phyloP scores from a whole-genome alignment of 2,797 vertebrate genomes.

The Pagetopsis macropterus region DNA sequence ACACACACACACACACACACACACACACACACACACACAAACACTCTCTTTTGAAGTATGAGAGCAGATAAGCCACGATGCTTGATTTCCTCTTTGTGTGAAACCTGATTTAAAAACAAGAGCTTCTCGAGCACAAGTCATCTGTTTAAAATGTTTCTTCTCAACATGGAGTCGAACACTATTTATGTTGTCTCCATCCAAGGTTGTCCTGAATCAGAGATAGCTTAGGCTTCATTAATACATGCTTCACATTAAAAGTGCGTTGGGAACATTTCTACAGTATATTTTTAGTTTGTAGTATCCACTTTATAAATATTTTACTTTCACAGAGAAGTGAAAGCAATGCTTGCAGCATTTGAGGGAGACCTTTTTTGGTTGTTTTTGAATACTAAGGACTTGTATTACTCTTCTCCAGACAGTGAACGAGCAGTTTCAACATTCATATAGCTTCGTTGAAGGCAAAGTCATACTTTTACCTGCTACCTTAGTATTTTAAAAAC shows the following conservation, averaged over 20 bases:
- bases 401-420: no score
- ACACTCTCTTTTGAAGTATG: not conserved
- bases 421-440: not conserved
- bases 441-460: not conserved
- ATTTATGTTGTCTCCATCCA: not conserved
- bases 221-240: not conserved
- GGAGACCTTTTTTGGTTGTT: not conserved
- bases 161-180: not conserved
- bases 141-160: constrained; percentile 3
- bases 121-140: not conserved
- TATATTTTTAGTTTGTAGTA: not conserved
- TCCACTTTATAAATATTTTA: not conserved
- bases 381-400: not conserved
- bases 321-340: not conserved
- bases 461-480: not conserved
- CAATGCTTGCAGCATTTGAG: not conserved
- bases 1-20: not conserved
- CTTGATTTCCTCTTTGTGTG: not conserved
- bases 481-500: not conserved
- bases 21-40: no score
- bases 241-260: not conserved
- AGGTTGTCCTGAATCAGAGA: constrained; percentile 4
- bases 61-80: not conserved
- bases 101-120: not conserved
- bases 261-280: not conserved